Conservation (phyloP, 2,888 invertebrate species). For the Drosophila leonis region DNA sequence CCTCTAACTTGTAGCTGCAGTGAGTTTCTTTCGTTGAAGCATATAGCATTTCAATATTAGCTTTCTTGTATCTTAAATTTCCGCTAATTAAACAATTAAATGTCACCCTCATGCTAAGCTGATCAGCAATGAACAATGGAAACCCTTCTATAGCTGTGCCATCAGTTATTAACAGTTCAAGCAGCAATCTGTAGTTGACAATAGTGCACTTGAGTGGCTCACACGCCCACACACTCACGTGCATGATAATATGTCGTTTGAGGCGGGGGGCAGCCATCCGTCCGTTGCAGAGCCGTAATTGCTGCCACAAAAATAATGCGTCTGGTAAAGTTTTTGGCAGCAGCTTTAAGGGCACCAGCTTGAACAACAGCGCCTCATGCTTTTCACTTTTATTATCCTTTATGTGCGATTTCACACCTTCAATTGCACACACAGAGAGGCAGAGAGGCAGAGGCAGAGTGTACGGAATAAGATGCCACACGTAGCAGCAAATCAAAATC, state of each 20-base stretch:
- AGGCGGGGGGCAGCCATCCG: neutral
- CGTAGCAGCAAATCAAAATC: conserved; percentile 80
- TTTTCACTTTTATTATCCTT: conserved; percentile 79
- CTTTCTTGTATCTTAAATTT: neutral
- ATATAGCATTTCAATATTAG: neutral
- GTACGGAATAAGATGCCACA: conserved; percentile 60
- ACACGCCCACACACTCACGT: neutral
- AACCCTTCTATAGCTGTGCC: neutral
- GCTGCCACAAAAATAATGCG: conserved; percentile 5
- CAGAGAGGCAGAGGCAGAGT: neutral
- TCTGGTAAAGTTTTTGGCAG: conserved; percentile 1
- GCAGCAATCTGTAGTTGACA: conserved; percentile 10
- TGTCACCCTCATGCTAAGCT: neutral
- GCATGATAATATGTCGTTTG: neutral
- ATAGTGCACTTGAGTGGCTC: neutral
- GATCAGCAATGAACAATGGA: neutral
- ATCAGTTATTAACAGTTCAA: conserved; percentile 10
- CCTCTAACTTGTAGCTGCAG: too few species aligned
- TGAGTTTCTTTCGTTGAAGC: too few species aligned
- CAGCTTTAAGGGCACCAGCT: conserved; percentile 31
- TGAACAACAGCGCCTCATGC: conserved; percentile 36
- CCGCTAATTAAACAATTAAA: neutral
- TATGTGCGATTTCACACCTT: conserved; percentile 78
- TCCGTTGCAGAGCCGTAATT: conserved; percentile 9
- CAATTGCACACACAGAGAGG: conserved; percentile 53